Evolutionary conservation across 2,888 invertebrate species (phyloP).

Genomic region (Drosophila merina): DNA sequence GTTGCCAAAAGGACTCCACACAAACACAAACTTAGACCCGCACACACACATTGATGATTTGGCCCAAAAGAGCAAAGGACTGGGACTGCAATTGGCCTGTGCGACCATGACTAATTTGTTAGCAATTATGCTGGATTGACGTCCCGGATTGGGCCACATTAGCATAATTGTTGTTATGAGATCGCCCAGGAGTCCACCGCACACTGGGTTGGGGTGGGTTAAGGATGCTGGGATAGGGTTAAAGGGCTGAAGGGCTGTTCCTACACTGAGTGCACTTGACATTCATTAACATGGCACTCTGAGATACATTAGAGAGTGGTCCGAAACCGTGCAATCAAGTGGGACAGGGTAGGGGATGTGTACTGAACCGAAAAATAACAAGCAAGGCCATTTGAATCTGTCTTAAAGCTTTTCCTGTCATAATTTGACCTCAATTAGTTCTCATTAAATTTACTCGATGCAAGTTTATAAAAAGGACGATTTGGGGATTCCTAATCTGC

Average conservation of each 20-base stretch:
- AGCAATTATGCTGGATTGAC: constrained; percentile 77
- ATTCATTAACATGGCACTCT: constrained; percentile 43
- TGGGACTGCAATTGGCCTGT: constrained; percentile 32
- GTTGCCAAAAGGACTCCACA: constrained; percentile 36
- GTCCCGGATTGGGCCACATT: constrained; percentile 64
- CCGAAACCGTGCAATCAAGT: background rate
- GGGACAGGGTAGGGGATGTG: background rate
- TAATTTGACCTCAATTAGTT: background rate
- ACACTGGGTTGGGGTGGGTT: background rate
- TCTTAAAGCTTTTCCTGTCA: background rate
- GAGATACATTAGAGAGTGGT: constrained; percentile 19
- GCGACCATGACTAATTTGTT: constrained; percentile 74
- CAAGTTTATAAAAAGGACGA: background rate
- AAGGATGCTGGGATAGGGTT: background rate
- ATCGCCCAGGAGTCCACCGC: constrained; percentile 36
- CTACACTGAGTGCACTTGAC: constrained; percentile 37
- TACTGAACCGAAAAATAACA: constrained; percentile 21
- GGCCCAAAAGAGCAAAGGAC: constrained; percentile 27
- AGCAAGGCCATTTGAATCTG: background rate
- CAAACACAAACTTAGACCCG: constrained; percentile 27
- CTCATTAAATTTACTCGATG: background rate
- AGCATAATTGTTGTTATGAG: constrained; percentile 73
- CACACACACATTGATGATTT: constrained; percentile 51
- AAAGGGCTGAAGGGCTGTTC: constrained; percentile 3
- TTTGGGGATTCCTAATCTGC: no score